Evolutionary conservation across 1,140 invertebrate species (phyloP).

Genomic region (Coboldia fuscipes): DNA sequence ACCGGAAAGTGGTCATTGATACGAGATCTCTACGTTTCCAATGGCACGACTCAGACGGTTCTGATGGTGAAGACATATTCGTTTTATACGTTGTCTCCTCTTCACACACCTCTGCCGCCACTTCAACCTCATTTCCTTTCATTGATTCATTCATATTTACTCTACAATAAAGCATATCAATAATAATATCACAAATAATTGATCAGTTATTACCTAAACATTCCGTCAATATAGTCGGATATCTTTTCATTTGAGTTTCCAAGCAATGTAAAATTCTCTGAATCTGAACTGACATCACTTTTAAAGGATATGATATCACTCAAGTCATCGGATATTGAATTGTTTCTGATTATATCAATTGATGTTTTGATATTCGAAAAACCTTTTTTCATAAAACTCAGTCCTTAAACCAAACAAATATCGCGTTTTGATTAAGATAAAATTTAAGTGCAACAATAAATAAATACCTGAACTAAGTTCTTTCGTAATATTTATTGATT

Average conservation of each 20-base stretch:
- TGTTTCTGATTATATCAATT: conserved; percentile 51
- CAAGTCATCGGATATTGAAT: conserved; percentile 40
- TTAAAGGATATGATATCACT: conserved; percentile 44
- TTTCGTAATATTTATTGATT: too few relatives aligned
- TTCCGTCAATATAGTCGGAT: conserved; percentile 35
- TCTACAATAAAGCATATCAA: conserved; percentile 3
- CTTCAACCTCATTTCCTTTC: conserved; percentile 36
- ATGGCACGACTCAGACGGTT: conserved; percentile 55
- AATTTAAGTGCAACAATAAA: too few relatives aligned
- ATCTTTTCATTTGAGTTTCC: conserved; percentile 39
- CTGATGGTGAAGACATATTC: conserved; percentile 45
- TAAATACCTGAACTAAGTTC: too few relatives aligned
- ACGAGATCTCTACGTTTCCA: conserved; percentile 57
- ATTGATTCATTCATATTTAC: conserved; percentile 14
- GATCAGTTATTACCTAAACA: conserved; percentile 24
- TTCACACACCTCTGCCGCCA: conserved; percentile 68
- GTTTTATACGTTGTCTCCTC: conserved; percentile 37
- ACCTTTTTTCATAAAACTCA: conserved; percentile 57
- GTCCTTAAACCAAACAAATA: conserved; percentile 22
- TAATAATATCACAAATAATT: background rate
- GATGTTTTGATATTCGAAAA: conserved; percentile 58
- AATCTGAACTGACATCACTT: conserved; percentile 60
- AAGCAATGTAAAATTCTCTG: conserved; percentile 50
- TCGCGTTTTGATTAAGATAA: too few relatives aligned
- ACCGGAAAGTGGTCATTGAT: conserved; percentile 24